Base-by-base conservation (phyloP, 2,113 vertebrate genomes). In the Merops nubicus region DNA sequence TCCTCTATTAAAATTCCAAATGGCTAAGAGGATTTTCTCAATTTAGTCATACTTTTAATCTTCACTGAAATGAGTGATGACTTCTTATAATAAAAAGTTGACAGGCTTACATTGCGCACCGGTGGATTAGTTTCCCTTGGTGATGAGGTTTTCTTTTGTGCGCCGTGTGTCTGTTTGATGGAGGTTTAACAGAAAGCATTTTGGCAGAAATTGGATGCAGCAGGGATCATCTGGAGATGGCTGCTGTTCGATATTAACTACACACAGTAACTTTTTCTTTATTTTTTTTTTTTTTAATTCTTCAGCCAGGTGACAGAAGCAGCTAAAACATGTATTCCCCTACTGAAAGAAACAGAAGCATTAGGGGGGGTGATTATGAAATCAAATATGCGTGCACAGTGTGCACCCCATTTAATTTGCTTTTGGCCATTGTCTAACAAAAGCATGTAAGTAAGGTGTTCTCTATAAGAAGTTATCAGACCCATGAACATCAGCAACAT, bases 11-110 rank as follows among this genome's bases (percentile, higher is more conserved):
- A 99, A 99, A 99, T 99, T 99, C 99, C 98, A 94, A 99, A 99
- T 99, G 98, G 98, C 98, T 99, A 99, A 99, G 99, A 99, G 99
- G 99, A 99, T 99, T 99, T 99, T 99, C 99, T 99, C 99, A 99
- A 99, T 99, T 99, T 99, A 99, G 99, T 99, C 98, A 98, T 99
- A 99, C 99, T 99, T 99, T 99, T 99, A 99, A 99, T 99, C 99
- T 99, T 99, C 98, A 98, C 98, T 98, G 98, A 99, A 99, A 99
- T 99, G 99, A 99, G 98, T 99, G 99, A 99, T 99, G 99, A 99
- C 99, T 99, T 99, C 99, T 99, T 99, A 99, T 98, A 99, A 99
- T 99, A 99, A 99, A 99, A 98, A 98, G 96, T 98, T 99, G 99
- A 99, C 99, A 99, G 99, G 99, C 99, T 99, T 99, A 99, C 98